A percentile compares a stretch with the other conserved stretches of the same genome.
These are phyloP conservation scores for Neodiprion virginianus DNA, from an alignment of 1,140 invertebrate genomes.

Conservation along the genomic window DNA sequence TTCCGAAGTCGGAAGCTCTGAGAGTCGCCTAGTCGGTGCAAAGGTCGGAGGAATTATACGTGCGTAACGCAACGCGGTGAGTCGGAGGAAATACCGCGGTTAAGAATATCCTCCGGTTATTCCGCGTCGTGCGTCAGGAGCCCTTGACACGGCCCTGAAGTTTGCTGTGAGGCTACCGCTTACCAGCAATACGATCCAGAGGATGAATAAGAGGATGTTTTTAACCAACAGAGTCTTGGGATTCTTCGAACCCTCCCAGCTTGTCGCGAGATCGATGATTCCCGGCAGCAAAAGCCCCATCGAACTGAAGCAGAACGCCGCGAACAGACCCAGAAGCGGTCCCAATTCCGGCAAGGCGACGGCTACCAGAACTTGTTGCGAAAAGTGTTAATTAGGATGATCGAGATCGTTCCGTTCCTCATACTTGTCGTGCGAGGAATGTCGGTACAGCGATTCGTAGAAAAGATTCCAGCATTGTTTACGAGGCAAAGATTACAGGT, in stretches of 20 bases:
- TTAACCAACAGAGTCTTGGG: constrained; percentile 28
- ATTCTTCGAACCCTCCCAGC: constrained; percentile 32
- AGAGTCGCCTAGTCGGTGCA: too few species aligned
- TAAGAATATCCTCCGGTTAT: too few species aligned
- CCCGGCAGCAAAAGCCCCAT: constrained; percentile 66
- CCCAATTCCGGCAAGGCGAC: constrained; percentile 39
- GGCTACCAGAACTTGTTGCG: constrained; percentile 23
- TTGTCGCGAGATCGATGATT: constrained; percentile 64
- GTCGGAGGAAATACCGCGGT: too few species aligned
- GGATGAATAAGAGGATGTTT: constrained; percentile 32
- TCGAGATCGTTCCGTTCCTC: too few species aligned
- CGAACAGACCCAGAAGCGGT: constrained; percentile 38
- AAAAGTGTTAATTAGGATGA: too few species aligned
- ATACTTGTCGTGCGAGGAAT: too few species aligned
- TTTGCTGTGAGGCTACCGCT: neutral
- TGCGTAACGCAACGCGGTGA: too few species aligned
- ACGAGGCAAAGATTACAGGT: too few species aligned
- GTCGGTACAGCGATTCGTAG: too few species aligned
- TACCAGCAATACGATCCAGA: constrained; percentile 39
- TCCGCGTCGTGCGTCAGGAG: neutral
- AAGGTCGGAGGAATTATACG: too few species aligned
- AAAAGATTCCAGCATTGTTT: too few species aligned
- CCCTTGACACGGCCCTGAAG: neutral
- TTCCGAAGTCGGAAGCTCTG: too few species aligned
- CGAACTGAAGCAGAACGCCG: constrained; percentile 38